Base-by-base conservation (phyloP, 2,113 vertebrate species). In the Alouatta palliata region DNA sequence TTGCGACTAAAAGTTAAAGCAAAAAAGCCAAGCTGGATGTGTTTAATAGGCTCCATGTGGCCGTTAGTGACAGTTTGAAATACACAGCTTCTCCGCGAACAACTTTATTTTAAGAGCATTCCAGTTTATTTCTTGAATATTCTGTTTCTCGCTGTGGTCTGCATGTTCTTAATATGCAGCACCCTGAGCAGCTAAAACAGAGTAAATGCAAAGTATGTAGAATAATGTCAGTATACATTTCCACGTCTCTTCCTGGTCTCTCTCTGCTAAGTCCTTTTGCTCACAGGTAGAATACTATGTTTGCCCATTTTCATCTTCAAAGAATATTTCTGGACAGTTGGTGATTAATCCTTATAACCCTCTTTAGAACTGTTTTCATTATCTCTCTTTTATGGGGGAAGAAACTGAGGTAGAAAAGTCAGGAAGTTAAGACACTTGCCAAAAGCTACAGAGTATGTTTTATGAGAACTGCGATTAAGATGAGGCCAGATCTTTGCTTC, bases 401-500 rank as follows among this genome's bases (percentile, higher is more conserved):
- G 56, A 76, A 66, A 85, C 27, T 8, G 47, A 90, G 73, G 71
- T 56, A 81, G 27, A 47, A 68, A 56, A 84, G 40, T 90, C 43
- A 77, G 45, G 71, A 94, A 90, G 52, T 94, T 85, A 88, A 95
- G 81, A 77, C 61, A 47, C 45, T 87, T 92, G 56, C 43, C 90
- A 56, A 87, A 76, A 70, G 71, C 76, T 49, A 45, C 91, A 40
- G 66, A 94, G 45, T 43, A 2, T 81, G 47, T 79, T 95, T 76
- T 49, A 5, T n/a, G 47, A 82, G 32, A 85, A 40, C 58, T 64
- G 77, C 91, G 82, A 91, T 89, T n/a, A 84, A 80, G 95, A 79
- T 4, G 83, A 54, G n/a, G 64, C 86, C 85, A 89, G 82, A 86
- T 84, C 79, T 80, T 58, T 56, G 82, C 76, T 70, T 85, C 68